These are phyloP conservation scores for Trachymyrmex septentrionalis DNA, from an alignment of 1,140 invertebrate species.

Conservation along the genomic window DNA sequence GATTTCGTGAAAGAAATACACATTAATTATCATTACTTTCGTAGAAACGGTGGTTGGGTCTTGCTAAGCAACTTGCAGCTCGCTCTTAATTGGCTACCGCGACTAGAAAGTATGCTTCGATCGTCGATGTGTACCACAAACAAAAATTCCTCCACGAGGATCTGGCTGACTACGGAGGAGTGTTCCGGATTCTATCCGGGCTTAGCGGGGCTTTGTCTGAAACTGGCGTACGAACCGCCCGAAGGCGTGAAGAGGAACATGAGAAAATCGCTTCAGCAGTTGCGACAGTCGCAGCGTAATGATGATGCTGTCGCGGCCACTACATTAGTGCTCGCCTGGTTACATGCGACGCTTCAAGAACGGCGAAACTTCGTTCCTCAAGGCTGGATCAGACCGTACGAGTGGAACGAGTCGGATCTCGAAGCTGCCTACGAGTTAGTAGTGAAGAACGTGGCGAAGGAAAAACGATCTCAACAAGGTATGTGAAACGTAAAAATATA, in stretches of 20 bases:
- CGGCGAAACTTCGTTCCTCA: slow-evolving; percentile 89
- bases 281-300: slow-evolving; percentile 78
- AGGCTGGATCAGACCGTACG: slow-evolving; percentile 89
- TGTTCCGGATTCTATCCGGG: slow-evolving; percentile 89
- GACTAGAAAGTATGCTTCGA: slow-evolving; percentile 90
- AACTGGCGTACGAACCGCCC: slow-evolving; percentile 95
- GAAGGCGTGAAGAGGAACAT: slow-evolving; percentile 89
- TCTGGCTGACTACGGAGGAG: slow-evolving; percentile 93
- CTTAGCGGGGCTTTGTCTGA: slow-evolving; percentile 90
- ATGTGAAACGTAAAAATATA: neutral
- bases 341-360: slow-evolving; percentile 96
- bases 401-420: slow-evolving; percentile 95
- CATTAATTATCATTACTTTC: slow-evolving; percentile 60
- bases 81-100: slow-evolving; percentile 92
- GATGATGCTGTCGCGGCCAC: slow-evolving; percentile 84
- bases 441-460: slow-evolving; percentile 87
- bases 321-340: slow-evolving; percentile 92
- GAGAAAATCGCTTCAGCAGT: slow-evolving; percentile 84
- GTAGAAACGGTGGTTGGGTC: slow-evolving; percentile 91
- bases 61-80: slow-evolving; percentile 96
- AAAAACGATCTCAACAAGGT: slow-evolving; percentile 65
- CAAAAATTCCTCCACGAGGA: slow-evolving; percentile 88
- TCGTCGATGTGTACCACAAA: slow-evolving; percentile 88
- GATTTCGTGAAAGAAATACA: neutral
- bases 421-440: slow-evolving; percentile 92